Evolutionary conservation across 2,888 invertebrate species (phyloP).

Genomic region (Penaeus monodon): DNA sequence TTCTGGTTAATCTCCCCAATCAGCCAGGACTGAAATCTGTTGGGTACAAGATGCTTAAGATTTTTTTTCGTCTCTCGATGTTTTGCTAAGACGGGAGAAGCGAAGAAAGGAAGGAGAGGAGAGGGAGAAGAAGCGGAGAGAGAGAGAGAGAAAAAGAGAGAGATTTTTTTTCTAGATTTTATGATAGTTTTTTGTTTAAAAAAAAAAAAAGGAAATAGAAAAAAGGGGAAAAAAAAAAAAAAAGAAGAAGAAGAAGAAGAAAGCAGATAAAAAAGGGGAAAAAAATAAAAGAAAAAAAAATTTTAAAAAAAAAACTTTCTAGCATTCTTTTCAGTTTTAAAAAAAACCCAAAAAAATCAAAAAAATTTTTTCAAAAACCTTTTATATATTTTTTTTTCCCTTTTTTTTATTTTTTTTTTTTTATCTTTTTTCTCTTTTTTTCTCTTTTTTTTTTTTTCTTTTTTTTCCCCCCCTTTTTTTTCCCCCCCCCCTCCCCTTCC

Average conservation of each 20-base stretch:
- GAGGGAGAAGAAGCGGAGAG: conserved; percentile 5
- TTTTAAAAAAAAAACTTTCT: too few relatives aligned
- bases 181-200: neutral
- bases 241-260: neutral
- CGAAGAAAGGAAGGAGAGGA: neutral
- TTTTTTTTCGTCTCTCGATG: neutral
- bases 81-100: neutral
- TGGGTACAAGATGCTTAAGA: conserved; percentile 19
- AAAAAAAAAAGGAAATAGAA: neutral
- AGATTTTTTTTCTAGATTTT: neutral
- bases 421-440: neutral
- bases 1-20: conserved; percentile 51
- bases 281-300: too few relatives aligned
- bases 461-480: neutral
- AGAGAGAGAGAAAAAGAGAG: neutral
- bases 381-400: conserved; percentile 6
- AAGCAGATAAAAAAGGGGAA: too few relatives aligned
- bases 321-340: too few relatives aligned
- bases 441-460: neutral
- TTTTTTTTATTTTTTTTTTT: neutral
- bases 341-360: too few relatives aligned
- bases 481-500: neutral
- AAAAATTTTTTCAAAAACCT: too few relatives aligned
- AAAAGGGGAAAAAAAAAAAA: neutral
- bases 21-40: conserved; percentile 33